Base-by-base conservation (phyloP, 2,888 invertebrate species). In the Callimorpha dominula region DNA sequence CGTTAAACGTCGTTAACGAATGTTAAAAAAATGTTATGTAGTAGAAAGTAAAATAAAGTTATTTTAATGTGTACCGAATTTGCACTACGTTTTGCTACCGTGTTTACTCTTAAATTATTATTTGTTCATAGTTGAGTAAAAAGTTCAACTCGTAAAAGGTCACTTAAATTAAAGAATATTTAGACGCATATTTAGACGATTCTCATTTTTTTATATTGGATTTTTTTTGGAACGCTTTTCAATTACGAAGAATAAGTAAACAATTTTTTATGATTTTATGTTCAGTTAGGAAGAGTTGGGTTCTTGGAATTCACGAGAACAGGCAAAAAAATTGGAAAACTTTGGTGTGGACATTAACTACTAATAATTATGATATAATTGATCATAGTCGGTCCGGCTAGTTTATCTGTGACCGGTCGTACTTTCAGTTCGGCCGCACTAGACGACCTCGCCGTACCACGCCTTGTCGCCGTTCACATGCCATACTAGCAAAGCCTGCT, bases 381-480 rank as follows among this genome's bases (percentile, higher is more conserved):
- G 49, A 50, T 42, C 46, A 66, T 20, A 46, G 74, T 65, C 64
- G 67, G 71, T 71, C 65, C 57, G 52, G 42, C 65, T 65, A 74
- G 77, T 73, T 76, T 68, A 75, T 76, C 78, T 79, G 46, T 81
- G 78, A 82, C 81, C 85, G 83, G 87, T 85, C 82, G 81, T 84
- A 92, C 94, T 94, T 95, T 94, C 93, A 88, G 93, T 93, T 92
- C 85, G 85, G 84, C 49, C 69, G 89, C 87, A 89, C 88, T 86
- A 79, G 93, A 72, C 90, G 95, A 88, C 93, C 93, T 93, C 93
- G 93, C 79, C 87, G 82, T 81, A 84, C 90, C 90, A 86, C 90
- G 90, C 90, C 90, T 90, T 81, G 89, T 87, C 83, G 82, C 90
- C 93, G 87, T 90, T 93, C 93, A 91, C 95, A 95, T 94, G 92